phyloP scores from a whole-genome alignment of 2,888 invertebrate genomes.

The Spisula subtruncata region DNA sequence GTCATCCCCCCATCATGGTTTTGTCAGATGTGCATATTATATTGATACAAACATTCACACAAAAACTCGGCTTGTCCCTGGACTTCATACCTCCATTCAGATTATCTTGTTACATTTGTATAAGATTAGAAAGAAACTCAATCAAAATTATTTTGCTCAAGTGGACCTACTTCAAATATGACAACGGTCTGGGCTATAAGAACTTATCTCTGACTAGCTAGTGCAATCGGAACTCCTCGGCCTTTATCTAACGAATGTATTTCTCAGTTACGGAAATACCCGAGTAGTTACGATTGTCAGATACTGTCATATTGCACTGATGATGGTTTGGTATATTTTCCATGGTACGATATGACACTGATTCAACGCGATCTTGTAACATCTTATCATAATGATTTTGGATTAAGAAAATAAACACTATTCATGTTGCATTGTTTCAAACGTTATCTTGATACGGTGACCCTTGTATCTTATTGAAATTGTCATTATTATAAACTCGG shows the following conservation, averaged over 20 bases:
- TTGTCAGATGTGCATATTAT: no score
- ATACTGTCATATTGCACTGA: background rate
- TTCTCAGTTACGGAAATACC: no score
- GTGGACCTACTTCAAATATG: constrained; percentile 21
- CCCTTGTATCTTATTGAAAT: background rate
- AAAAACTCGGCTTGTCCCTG: background rate
- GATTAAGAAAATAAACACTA: constrained; percentile 21
- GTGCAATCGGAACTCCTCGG: background rate
- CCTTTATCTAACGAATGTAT: no score
- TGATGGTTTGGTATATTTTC: background rate
- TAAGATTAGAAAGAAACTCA: constrained; percentile 25
- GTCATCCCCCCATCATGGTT: no score
- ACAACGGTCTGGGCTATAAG: background rate
- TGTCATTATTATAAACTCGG: background rate
- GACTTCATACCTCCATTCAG: constrained; percentile 17
- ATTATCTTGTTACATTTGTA: constrained; percentile 3
- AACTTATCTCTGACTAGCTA: background rate
- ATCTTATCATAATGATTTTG: constrained; percentile 8
- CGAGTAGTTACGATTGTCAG: no score
- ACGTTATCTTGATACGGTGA: background rate
- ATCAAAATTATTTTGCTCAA: constrained; percentile 31
- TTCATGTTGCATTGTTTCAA: background rate
- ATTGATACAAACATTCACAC: background rate
- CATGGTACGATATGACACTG: constrained; percentile 20
- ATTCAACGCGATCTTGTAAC: background rate